Evolutionary conservation across 2,888 invertebrate genomes (phyloP).

Genomic region (Beris morrisii): DNA sequence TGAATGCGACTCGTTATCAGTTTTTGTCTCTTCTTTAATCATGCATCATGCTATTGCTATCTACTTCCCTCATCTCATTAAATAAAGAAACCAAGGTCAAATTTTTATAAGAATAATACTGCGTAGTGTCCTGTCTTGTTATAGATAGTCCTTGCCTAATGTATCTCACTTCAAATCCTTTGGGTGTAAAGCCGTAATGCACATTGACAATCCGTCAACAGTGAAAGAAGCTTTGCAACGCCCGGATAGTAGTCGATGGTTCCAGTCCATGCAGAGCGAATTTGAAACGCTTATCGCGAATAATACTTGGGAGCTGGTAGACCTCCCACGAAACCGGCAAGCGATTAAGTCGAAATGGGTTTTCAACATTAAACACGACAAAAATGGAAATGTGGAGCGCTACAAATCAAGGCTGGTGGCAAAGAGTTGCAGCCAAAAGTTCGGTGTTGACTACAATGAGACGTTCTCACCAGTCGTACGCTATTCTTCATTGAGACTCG

Average conservation of each 20-base stretch:
- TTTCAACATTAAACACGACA: background rate
- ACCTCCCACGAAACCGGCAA: background rate
- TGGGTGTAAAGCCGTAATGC: slow-evolving; percentile 37
- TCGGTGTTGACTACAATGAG: slow-evolving; percentile 33
- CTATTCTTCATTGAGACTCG: background rate
- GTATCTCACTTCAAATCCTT: slow-evolving; percentile 39
- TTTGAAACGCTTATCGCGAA: background rate
- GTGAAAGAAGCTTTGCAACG: background rate
- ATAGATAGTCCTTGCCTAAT: too few relatives aligned
- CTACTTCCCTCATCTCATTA: too few relatives aligned
- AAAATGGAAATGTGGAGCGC: too few relatives aligned
- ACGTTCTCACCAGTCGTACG: slow-evolving; percentile 26
- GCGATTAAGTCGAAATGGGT: background rate
- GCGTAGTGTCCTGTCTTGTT: too few relatives aligned
- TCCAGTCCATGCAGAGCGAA: background rate
- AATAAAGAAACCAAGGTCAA: too few relatives aligned
- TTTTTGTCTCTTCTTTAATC: too few relatives aligned
- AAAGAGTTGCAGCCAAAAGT: background rate
- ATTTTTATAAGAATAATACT: too few relatives aligned
- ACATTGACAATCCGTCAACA: background rate
- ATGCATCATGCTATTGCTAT: too few relatives aligned
- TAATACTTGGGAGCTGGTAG: background rate
- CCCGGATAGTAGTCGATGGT: background rate
- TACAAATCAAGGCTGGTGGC: background rate
- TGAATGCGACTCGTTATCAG: too few relatives aligned